Percentiles rank a stretch among this genome's conserved stretches.
Conservation (phyloP, 2,113 vertebrate genomes). For the Meleagris gallopavo region DNA sequence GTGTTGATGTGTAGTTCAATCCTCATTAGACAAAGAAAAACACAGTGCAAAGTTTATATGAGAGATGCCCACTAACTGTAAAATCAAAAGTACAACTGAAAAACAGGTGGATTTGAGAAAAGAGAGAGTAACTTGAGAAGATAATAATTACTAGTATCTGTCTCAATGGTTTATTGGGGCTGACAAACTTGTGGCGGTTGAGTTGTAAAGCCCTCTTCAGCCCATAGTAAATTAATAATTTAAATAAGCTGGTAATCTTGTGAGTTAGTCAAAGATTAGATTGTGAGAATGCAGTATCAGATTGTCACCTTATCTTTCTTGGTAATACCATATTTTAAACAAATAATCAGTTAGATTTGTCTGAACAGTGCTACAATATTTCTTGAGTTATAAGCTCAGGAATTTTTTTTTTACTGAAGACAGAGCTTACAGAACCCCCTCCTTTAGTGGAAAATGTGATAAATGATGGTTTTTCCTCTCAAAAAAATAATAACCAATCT, state of each 20-base stretch:
- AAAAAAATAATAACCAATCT: neutral
- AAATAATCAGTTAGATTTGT: conserved; percentile 14
- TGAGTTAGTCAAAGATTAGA: neutral
- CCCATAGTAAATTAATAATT: neutral
- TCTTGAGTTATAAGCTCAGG: neutral
- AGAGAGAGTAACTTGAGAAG: neutral
- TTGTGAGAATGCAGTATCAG: neutral
- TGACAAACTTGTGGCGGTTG: rapidly evolving
- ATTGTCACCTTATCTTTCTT: neutral
- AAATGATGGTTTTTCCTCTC: neutral
- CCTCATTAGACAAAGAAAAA: neutral
- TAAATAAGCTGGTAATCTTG: neutral
- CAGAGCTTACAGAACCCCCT: neutral
- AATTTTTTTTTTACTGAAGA: neutral
- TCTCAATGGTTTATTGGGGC: neutral
- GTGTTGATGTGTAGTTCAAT: neutral
- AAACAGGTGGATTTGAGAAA: neutral
- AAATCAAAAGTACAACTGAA: neutral
- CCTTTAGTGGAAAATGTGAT: neutral
- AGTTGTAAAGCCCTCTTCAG: neutral
- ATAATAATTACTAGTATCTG: neutral
- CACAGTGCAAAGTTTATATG: rapidly evolving
- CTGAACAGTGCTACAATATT: neutral
- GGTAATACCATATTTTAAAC: neutral
- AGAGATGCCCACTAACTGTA: neutral